Percentiles rank a stretch among this genome's conserved stretches.
Evolutionary conservation across 2,888 invertebrate genomes (phyloP).

Genomic region (Leucozona laternaria): DNA sequence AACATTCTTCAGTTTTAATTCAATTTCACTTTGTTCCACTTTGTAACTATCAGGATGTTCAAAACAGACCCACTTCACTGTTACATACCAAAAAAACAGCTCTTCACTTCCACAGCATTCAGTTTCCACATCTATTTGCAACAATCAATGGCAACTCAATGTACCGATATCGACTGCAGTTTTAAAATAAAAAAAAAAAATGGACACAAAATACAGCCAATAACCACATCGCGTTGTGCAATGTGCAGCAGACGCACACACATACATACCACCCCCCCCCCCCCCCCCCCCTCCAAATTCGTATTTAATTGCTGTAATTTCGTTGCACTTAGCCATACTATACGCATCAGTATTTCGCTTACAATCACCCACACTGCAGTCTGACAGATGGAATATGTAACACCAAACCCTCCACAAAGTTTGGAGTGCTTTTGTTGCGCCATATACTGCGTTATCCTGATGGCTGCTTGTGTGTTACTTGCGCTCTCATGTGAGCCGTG

Average conservation of each 20-base stretch:
- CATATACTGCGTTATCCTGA: constrained; percentile 24
- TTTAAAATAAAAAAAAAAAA: neutral
- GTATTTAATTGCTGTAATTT: constrained; percentile 68
- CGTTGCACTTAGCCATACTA: constrained; percentile 54
- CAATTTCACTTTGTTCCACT: constrained; percentile 39
- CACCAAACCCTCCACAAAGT: neutral
- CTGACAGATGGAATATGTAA: constrained; percentile 38
- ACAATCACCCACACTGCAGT: neutral
- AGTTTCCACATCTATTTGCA: constrained; percentile 27
- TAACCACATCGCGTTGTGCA: constrained; percentile 30
- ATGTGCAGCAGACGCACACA: neutral
- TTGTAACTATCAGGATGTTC: constrained; percentile 22
- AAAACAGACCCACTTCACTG: constrained; percentile 34
- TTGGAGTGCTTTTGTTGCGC: constrained; percentile 18
- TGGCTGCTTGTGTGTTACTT: neutral
- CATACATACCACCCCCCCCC: neutral
- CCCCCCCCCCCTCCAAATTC: neutral
- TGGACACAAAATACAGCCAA: constrained; percentile 25
- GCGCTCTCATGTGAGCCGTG: constrained; percentile 47
- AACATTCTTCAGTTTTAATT: constrained; percentile 39
- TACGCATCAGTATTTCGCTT: constrained; percentile 14
- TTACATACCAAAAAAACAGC: neutral
- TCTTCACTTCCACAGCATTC: neutral
- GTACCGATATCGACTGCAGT: constrained; percentile 17
- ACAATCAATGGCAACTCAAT: constrained; percentile 57